Evolutionary conservation across 2,797 vertebrate species (phyloP), one percentile per base, ranked within the genome.

Genomic region (Antennarius maculatus): DNA sequence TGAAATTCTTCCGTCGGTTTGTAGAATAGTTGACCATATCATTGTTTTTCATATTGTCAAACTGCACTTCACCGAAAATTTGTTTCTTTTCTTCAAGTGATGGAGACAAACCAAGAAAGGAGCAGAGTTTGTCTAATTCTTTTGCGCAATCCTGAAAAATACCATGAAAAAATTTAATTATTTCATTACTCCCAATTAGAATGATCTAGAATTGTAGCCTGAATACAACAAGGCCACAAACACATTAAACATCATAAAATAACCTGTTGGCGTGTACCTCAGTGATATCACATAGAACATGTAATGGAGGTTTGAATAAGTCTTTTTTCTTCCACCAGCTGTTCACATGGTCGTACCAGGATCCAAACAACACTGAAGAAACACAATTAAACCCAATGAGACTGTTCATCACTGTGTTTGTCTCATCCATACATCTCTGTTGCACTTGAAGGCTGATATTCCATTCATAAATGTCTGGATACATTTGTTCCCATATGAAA

Each of bases 21-120:
- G 79, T 81, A 16, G 80, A 94, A 48, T 80, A 71, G 62, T 85
- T 86, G 45, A 31, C 6, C 80, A 82, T 83, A 34, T 53, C 2
- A 16, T 89, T 92, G 18, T 92, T 83, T 78, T 95, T 94, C 96
- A 97, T 96, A 48, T 65, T 39, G 57, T 94, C 88, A 8, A 97
- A 97, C 45, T 93, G 93, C 0, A 91, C 93, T 15, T 77, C 81
- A 6, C 4, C 61, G 8, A 56, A 46, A 6, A 96, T 86, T 17
- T 55, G 61, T n/a, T 94, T 80, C 66, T 92, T 86, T 0, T 73
- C 77, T 0, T 88, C 88, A 1, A 75, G 79, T 0, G 89, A 71
- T 50, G 90, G 41, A n/a, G 93, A 82, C 65, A 83, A 54, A 16
- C 74, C 80, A 0, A 88, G 74, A 60, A 89, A 87, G 61, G 13